Evolutionary conservation across 2,113 vertebrate species (phyloP), one percentile per base, ranked within the genome.

Genomic region (Hirundichthys speculiger): DNA sequence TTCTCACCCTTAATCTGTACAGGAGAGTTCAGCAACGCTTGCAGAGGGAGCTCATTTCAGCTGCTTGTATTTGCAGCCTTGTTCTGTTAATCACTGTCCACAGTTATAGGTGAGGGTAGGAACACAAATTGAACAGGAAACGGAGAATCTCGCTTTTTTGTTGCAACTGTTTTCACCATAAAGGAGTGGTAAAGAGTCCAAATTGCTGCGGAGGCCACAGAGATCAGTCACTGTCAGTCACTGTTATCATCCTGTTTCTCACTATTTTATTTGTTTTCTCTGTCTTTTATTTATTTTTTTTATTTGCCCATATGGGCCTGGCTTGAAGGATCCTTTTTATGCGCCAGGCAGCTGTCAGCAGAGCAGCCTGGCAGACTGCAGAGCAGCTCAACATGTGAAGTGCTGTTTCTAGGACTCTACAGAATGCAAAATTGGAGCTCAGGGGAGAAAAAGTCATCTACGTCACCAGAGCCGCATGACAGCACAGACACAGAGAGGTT

Each of bases 271-370:
- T 39, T 13, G 20, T 58, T 58, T 11, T 4, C 22, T 40, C 24
- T 4, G 27, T 57, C 8, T 5, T 39, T n/a, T 58, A n/a, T n/a
- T n/a, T n/a, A n/a, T n/a, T 9, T n/a, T 21, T 24, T 41, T 14
- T 13, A 38, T 61, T n/a, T n/a, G n/a, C n/a, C 55, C 56, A 34
- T 48, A 43, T 52, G 56, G 69, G 46, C 52, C 34, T 80, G 64
- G 38, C 72, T 67, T 41, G 55, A 18, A 50, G 74, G 49, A 62
- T 48, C 42, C 58, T 69, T 57, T 66, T 81, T 57, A 71, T 67
- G 51, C 0, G 27, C 53, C 46, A 50, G 62, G 75, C 82, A 84
- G 85, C 82, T 86, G 89, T 86, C 85, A 68, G 69, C 72, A 64
- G 63, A 61, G 57, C 50, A 45, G 60, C 58, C 46, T 67, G 69